Conservation (phyloP, 2,888 invertebrate genomes). For the Tineola bisselliella region DNA sequence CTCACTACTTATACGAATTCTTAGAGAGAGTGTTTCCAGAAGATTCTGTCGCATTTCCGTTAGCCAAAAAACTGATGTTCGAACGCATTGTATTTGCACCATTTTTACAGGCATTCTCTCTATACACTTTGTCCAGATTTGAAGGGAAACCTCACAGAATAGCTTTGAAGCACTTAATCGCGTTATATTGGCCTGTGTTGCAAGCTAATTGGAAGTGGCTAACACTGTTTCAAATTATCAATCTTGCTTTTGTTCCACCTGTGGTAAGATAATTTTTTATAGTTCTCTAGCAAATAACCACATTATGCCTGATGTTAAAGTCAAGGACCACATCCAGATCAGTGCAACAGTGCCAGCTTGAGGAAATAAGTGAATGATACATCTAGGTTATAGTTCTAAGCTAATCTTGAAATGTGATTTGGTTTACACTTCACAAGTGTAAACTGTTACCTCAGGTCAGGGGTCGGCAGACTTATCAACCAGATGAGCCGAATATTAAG, state of each 20-base stretch:
- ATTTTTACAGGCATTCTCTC: conserved; percentile 75
- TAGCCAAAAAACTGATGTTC: conserved; percentile 71
- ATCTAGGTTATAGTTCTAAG: no score
- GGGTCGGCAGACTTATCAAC: no score
- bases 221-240: conserved; percentile 77
- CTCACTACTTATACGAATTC: conserved; percentile 79
- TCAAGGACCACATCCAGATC: no score
- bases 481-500: no score
- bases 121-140: conserved; percentile 78
- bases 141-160: conserved; percentile 78
- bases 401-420: no score
- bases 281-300: no score
- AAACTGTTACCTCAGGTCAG: no score
- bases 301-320: no score
- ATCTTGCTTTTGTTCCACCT: conserved; percentile 79
- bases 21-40: conserved; percentile 71
- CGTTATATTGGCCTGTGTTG: conserved; percentile 73
- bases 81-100: conserved; percentile 79
- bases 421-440: no score
- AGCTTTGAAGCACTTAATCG: conserved; percentile 71
- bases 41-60: conserved; percentile 61
- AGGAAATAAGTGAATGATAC: no score
- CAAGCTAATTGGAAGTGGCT: conserved; percentile 81
- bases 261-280: conserved; percentile 66
- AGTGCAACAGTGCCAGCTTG: no score